Percentiles rank a stretch among this genome's conserved stretches.
phyloP scores from a whole-genome alignment of 1,140 invertebrate species.

The Drosophila nannoptera region DNA sequence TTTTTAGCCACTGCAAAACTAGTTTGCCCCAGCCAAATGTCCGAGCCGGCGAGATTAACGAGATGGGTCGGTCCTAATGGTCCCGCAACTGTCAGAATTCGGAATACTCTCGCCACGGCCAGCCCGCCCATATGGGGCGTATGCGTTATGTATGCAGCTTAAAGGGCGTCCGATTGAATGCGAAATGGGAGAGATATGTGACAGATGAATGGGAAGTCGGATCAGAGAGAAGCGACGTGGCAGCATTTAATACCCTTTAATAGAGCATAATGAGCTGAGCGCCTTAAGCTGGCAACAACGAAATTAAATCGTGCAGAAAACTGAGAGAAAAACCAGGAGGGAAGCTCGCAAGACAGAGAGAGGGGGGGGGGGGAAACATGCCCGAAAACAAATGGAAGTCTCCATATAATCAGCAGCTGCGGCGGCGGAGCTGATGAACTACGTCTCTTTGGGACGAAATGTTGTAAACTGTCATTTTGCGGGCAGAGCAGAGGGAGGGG shows the following conservation, averaged over 20 bases:
- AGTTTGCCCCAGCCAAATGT: not conserved
- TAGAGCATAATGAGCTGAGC: constrained; percentile 23
- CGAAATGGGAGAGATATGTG: too few species aligned
- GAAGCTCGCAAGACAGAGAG: not conserved
- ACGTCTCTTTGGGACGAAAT: constrained; percentile 1
- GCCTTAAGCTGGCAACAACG: constrained; percentile 18
- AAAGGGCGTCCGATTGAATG: too few species aligned
- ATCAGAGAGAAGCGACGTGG: not conserved
- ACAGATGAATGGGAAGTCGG: too few species aligned
- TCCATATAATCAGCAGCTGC: constrained; percentile 14
- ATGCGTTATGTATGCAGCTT: too few species aligned
- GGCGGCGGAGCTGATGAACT: constrained; percentile 10
- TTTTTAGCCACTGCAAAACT: not conserved
- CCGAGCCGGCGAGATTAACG: not conserved
- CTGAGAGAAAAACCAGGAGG: constrained; percentile 32
- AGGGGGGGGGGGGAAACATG: too few species aligned
- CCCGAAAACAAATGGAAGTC: constrained; percentile 11
- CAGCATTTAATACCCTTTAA: not conserved
- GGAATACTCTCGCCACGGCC: too few species aligned
- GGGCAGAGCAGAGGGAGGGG: not conserved
- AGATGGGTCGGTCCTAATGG: too few species aligned
- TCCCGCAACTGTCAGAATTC: too few species aligned
- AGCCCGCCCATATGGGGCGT: too few species aligned
- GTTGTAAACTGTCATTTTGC: constrained; percentile 57
- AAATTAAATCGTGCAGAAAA: constrained; percentile 73